A percentile compares a stretch with the other conserved stretches of the same genome.
These are phyloP conservation scores for Trematomus loennbergii DNA, from an alignment of 2,113 vertebrate genomes.

Conservation along the genomic window DNA sequence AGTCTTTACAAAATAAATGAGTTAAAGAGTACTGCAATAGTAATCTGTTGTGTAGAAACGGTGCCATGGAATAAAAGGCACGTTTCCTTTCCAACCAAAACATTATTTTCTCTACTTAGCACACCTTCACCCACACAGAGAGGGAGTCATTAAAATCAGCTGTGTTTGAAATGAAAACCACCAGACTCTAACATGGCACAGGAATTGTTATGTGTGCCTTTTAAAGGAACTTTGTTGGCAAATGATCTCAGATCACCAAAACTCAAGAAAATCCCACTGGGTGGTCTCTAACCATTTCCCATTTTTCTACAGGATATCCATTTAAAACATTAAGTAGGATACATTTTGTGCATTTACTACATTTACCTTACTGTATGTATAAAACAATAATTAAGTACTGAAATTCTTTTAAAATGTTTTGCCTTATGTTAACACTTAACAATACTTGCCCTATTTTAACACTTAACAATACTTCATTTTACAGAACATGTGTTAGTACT, in stretches of 20 bases:
- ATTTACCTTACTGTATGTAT: background rate
- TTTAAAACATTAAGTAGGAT: background rate
- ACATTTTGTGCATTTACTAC: background rate
- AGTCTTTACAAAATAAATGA: constrained; percentile 5
- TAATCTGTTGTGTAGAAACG: constrained; percentile 5
- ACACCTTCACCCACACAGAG: constrained; percentile 13
- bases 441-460: too few species aligned
- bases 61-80: background rate
- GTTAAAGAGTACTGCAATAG: background rate
- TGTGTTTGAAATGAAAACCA: constrained; percentile 31
- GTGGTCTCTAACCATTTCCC: background rate
- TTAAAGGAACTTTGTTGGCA: background rate
- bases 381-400: background rate
- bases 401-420: too few species aligned
- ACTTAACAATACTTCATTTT: too few species aligned
- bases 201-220: constrained; percentile 12
- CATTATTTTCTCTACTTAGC: constrained; percentile 46
- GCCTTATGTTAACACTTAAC: too few species aligned
- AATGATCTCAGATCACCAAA: constrained; percentile 5
- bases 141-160: constrained; percentile 22
- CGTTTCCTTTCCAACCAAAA: constrained; percentile 36
- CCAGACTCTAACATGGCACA: constrained; percentile 13
- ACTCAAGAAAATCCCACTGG: background rate
- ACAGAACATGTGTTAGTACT: too few species aligned
- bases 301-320: background rate